Evolutionary conservation across 2,888 invertebrate genomes (phyloP), one percentile per base, ranked within the genome.

Genomic region (Caenorhabditis imperialis): DNA sequence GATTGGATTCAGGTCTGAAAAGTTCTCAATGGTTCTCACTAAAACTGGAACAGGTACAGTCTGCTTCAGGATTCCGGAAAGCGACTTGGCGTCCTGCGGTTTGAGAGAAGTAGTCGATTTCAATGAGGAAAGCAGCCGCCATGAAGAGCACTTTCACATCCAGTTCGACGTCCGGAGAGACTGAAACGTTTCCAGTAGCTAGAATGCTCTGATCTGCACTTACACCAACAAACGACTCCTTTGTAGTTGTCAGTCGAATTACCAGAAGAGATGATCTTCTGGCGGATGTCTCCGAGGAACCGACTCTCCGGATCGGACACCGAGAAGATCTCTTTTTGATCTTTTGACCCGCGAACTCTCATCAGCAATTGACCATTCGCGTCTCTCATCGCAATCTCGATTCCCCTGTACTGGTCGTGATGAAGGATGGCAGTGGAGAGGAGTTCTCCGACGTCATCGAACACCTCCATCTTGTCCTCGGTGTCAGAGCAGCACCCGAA

Each of bases 141-240:
- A 73, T 60, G 22, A 73, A 67, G 5, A 67, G 33, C 1, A 73
- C 37, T 45, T 73, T 73, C 37, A 55, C 23, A n/a, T 61, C 57
- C 22, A 72, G 18, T 1, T 45, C 25, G 8, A 54, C 44, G 23
- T 72, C 62, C 0, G 63, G 51, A 37, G 72, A 63, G 33, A 72
- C 70, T 70, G 54, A 42, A 61, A 61, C 14, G 4, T 20, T 16
- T 12, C 8, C 6, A 6, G 30, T 20, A 2, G 23, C n/a, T 16
- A 25, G 22, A 30, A 4, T 3, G 23, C 3, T 14, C 27, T 7
- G 14, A 35, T 5, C 18, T 12, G n/a, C n/a, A 62, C 71, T 22
- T 40, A 71, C 71, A 73, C 73, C 73, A 73, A 33, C 65, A 73
- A 10, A 58, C 60, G 14, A 73, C 73, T 6, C 73, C 73, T 25